Evolutionary conservation across 2,797 vertebrate genomes (phyloP), one percentile per base, ranked within the genome.

Genomic region (Tadarida brasiliensis): DNA sequence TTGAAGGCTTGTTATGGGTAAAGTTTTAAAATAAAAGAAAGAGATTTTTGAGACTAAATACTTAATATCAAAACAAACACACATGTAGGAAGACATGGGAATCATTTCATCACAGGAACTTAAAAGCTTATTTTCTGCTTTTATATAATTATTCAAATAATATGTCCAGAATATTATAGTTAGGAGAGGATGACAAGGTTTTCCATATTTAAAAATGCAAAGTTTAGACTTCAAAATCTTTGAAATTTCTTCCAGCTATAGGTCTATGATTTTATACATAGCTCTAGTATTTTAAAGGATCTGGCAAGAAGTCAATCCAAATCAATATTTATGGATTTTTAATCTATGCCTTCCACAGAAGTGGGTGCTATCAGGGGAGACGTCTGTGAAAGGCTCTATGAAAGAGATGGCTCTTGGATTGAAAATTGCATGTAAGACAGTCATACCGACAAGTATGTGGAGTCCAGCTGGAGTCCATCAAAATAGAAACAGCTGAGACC

Each of bases 201-300:
- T 89, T 65, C 15, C 77, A 28, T 24, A 44, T 87, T 94, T 90
- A 35, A 87, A 96, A 92, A 70, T 20, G 84, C 5, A 30, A 87
- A 56, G 0, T 81, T 76, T 47, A 63, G 47, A 8, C 12, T 87
- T 24, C 74, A 67, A 56, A 85, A 8, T 44, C n/a, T 47, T n/a
- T 33, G 54, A 76, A 76, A 87, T 33, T 56, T 81, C 47, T 94
- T 94, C 33, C 33, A 87, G 16, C 19, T 35, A 14, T 70, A 67
- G 11, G 1, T 59, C 6, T 85, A 24, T 39, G 19, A 33, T 35
- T 90, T 24, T 82, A 44, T 22, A 67, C 33, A n/a, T 22, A 68
- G 5, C 22, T 74, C 19, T 59, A 63, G 12, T 51, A 35, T 90
- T 87, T 95, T 73, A 78, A 83, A 61, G 44, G 76, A 17, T 2